These are phyloP conservation scores for Cephus cinctus DNA, from an alignment of 1,140 invertebrate species.

Conservation along the genomic window DNA sequence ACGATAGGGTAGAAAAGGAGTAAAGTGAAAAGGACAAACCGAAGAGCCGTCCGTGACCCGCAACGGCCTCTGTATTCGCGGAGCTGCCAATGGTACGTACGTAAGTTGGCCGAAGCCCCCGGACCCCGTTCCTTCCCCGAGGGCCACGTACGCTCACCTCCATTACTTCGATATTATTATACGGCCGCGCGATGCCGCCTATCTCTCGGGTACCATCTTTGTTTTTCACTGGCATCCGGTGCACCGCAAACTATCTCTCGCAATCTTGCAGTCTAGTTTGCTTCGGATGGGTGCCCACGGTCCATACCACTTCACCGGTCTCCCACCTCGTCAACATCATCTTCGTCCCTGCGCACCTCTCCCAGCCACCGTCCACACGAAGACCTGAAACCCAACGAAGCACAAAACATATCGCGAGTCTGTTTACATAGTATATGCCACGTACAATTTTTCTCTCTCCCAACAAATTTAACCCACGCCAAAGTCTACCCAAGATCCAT, in stretches of 20 bases:
- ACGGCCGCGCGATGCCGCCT: conserved; percentile 23
- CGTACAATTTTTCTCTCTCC: no score
- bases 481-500: no score
- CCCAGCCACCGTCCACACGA: background rate
- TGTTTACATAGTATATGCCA: no score
- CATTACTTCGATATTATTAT: conserved; percentile 51
- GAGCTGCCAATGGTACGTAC: background rate
- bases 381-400: no score
- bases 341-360: conserved; percentile 17
- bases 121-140: conserved; percentile 4
- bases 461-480: no score
- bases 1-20: no score
- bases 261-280: no score
- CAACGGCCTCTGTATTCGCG: conserved; percentile 28
- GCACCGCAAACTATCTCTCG: conserved; percentile 30
- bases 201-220: conserved; percentile 38
- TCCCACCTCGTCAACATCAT: conserved; percentile 21
- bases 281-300: no score
- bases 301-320: conserved; percentile 23
- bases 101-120: background rate
- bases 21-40: conserved; percentile 2
- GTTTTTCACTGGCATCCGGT: conserved; percentile 38
- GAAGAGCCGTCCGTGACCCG: conserved; percentile 22
- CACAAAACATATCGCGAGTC: no score
- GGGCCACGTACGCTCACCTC: conserved; percentile 36